Percentiles rank a stretch among this genome's conserved stretches.
Conservation (phyloP, 2,888 invertebrate species). For the Hedya salicella region DNA sequence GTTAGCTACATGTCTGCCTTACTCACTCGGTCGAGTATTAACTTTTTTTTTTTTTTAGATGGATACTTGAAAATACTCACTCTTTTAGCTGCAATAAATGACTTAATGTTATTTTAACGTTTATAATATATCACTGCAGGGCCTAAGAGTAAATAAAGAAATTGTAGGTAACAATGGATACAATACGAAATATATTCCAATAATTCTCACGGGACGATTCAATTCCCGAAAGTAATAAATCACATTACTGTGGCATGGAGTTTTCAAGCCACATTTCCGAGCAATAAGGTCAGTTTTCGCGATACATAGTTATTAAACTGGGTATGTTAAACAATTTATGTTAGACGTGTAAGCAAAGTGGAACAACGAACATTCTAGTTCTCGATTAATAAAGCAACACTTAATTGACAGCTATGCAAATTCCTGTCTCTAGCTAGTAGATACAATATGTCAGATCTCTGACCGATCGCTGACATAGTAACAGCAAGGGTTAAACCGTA, state of each 20-base stretch:
- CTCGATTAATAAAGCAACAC: slow-evolving; percentile 29
- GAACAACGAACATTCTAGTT: slow-evolving; percentile 28
- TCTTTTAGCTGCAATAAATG: too few species aligned
- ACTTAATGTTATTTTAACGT: too few species aligned
- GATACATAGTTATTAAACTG: neutral
- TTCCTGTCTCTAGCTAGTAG: slow-evolving; percentile 16
- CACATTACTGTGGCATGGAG: neutral
- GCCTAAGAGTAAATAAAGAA: neutral
- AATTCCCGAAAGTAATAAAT: slow-evolving; percentile 1
- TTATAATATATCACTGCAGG: too few species aligned
- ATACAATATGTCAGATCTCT: slow-evolving; percentile 15
- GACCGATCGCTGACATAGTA: slow-evolving; percentile 9
- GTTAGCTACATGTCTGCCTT: too few species aligned
- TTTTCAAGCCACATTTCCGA: neutral
- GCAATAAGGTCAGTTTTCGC: neutral
- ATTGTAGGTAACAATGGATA: slow-evolving; percentile 4
- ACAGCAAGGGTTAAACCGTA: slow-evolving; percentile 3
- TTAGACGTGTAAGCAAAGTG: slow-evolving; percentile 27
- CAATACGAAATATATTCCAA: neutral
- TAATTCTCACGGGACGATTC: slow-evolving; percentile 1
- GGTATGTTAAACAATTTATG: slow-evolving; percentile 21
- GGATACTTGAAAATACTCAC: too few species aligned
- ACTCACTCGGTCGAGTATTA: too few species aligned
- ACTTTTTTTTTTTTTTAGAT: too few species aligned
- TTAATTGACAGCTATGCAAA: slow-evolving; percentile 39